Evolutionary conservation across 2,797 vertebrate species (phyloP).

Genomic region (Molossus molossus): DNA sequence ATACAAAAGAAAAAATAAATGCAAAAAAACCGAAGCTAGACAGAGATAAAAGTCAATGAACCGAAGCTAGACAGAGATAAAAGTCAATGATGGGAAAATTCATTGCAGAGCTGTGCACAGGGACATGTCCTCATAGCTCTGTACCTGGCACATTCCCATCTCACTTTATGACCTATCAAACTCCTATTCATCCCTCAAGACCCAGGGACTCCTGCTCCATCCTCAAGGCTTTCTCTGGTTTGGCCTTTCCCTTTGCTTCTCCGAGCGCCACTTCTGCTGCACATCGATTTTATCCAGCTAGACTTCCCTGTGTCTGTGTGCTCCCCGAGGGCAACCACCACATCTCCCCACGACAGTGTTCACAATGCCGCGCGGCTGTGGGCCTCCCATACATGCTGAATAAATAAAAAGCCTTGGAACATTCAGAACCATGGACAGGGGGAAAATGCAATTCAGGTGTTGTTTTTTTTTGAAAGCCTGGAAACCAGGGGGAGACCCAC

Average conservation of each 20-base stretch:
- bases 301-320: not conserved
- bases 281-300: not conserved
- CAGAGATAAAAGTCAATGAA: not conserved
- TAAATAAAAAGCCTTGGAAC: not conserved
- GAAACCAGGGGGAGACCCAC: too few species aligned
- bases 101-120: rapidly evolving
- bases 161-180: not conserved
- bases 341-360: not conserved
- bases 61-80: not conserved
- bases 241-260: not conserved
- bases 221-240: not conserved
- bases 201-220: not conserved
- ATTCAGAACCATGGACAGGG: not conserved
- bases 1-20: not conserved
- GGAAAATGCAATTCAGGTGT: not conserved
- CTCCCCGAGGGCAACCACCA: not conserved
- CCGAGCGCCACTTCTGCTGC: too few species aligned
- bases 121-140: not conserved
- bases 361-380: not conserved
- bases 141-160: not conserved
- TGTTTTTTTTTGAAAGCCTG: too few species aligned
- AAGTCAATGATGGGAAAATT: not conserved
- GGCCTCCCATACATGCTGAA: not conserved
- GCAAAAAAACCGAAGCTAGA: not conserved
- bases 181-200: not conserved